These are phyloP conservation scores for Lasioglossum oenotherae DNA, from an alignment of 2,888 invertebrate species.

Conservation along the genomic window DNA sequence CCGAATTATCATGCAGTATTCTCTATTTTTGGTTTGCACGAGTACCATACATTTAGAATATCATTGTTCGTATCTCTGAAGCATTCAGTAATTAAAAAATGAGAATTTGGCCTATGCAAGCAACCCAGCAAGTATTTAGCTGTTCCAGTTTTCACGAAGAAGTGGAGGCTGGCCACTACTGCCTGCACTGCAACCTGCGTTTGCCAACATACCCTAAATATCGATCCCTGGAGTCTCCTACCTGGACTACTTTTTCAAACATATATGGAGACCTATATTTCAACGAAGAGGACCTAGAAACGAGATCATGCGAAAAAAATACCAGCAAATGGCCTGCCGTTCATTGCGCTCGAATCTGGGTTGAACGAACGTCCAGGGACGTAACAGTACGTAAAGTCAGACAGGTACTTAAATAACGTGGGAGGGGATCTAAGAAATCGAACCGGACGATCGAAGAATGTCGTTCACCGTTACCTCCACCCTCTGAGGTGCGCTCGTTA, in stretches of 20 bases:
- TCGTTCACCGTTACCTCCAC: slow-evolving; percentile 33
- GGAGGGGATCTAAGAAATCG: not conserved
- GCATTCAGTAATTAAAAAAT: not conserved
- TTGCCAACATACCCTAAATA: not conserved
- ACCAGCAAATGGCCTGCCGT: not conserved
- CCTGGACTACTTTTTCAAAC: not conserved
- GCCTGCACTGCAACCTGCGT: not conserved
- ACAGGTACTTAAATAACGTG: not conserved
- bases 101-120: not conserved
- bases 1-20: no score
- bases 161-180: not conserved
- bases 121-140: not conserved
- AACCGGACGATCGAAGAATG: not conserved
- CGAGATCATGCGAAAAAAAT: not conserved
- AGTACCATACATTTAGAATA: no score
- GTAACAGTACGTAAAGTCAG: not conserved
- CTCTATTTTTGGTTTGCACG: no score
- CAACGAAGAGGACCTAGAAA: not conserved
- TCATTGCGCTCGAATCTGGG: not conserved
- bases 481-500: slow-evolving; percentile 45
- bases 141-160: not conserved
- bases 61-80: no score
- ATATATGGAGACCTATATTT: not conserved
- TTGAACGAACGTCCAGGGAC: not conserved
- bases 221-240: not conserved